Base-by-base conservation (phyloP, 92 coral and sea anemone species). In the Siderastrea radians region DNA sequence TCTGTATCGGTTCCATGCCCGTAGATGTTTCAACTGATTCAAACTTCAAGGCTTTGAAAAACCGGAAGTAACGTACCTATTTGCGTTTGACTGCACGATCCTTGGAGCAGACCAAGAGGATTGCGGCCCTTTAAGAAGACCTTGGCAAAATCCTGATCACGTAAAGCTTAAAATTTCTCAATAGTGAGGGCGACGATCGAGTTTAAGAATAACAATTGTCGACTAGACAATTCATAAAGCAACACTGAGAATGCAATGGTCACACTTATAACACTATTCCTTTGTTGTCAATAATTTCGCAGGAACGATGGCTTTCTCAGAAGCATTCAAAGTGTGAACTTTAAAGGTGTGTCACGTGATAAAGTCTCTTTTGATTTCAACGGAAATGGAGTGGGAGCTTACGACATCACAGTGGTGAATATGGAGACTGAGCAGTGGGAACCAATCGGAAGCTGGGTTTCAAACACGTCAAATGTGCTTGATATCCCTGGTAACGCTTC, bases 311-410 rank as follows among this genome's bases (percentile, higher is more conserved):
- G 76, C 2, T 88, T 88, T 48, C 93, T 96, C 8, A 84, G 82
- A 68, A 92, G 94, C 67, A 84, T 95, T 76, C 94, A 93, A 45
- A 73, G 85, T 47, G 94, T 89, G 64, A 86, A 47, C 69, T 94
- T 94, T 84, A 86, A 79, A 46, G 94, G 95, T 6, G 63, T 84
- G 46, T 79, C 99, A 63, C 98, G 96, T 83, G 90, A 95, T 49
- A 86, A 84, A 79, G 95, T 96, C 14, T 85, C 90, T 52, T 96
- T 96, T 77, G 96, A 93, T 69, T 80, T 89, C 43, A 82, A 93
- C 63, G 99, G 99, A 49, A 95, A 96, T 82, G 87, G 96, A 65
- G 17, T 62, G 13, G 94, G 94, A 10, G 89, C 92, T n/a, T 92
- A 93, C 74, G 96, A 95, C 89, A 81, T 94, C 88, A 95, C 85